Evolutionary conservation across 2,797 vertebrate genomes (phyloP), one percentile per base, ranked within the genome.

Genomic region (Anisognathus igniventris): DNA sequence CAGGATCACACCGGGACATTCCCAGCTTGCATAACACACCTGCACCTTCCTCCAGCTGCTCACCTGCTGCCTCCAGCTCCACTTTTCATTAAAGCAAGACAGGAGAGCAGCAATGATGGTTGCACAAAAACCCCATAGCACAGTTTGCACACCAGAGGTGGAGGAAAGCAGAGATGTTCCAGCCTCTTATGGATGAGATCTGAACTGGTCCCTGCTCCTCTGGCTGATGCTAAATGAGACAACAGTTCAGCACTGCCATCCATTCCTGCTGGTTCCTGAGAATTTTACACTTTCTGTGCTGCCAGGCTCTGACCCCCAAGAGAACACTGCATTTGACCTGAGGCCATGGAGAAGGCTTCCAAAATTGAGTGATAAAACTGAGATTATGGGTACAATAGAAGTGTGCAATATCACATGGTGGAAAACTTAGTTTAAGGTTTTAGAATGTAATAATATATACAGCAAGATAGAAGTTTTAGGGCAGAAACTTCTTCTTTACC

Each of bases 121-220:
- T 65, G 50, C 66, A 80, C 65, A 39, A 67, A 77, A 50, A 1
- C 2, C 4, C 0, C 4, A 0, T 0, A 14, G 4, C 45, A 15
- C n/a, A 21, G n/a, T 8, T 66, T 8, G 58, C 22, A 47, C 35
- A 7, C 9, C 6, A 56, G 35, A 37, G 51, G n/a, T 37, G 30
- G 70, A 72, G 39, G 14, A 64, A 45, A 4, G 5, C 62, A 70
- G 51, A 79, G 42, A 67, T 33, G 28, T n/a, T 50, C 30, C 28
- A 78, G 53, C 15, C 16, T 74, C 45, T 33, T 14, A n/a, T 0
- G 1, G 50, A 8, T 1, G 48, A 79, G 31, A 33, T 15, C 28
- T 81, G 54, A 53, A 37, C 12, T 31, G 30, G 18, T 20, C 30
- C 6, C 1, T 39, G 37, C 21, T 23, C 14, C 58, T 72, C 77